Conservation (phyloP, 1,140 invertebrate genomes). For the Pachyrhynchus sulphureomaculatus region DNA sequence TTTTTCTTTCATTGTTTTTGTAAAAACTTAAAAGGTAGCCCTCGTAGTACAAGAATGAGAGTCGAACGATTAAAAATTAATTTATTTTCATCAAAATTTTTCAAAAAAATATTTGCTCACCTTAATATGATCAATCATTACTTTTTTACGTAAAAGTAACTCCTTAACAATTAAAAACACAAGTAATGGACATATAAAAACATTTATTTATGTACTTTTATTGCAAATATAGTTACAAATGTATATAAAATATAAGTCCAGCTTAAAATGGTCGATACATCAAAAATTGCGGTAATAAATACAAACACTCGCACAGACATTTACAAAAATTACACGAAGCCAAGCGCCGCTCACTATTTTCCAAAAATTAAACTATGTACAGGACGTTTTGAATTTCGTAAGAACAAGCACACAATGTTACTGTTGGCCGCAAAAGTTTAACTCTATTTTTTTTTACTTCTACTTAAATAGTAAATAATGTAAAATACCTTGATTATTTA, state of each 20-base stretch:
- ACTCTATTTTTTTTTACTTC: background rate
- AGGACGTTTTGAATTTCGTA: background rate
- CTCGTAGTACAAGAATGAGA: too few relatives aligned
- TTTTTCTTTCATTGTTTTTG: too few relatives aligned
- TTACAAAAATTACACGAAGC: conserved; percentile 11
- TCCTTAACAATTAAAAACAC: background rate
- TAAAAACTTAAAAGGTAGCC: too few relatives aligned
- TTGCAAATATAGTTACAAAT: conserved; percentile 19
- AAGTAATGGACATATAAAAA: conserved; percentile 2
- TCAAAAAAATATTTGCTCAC: too few relatives aligned
- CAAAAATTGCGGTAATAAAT: conserved; percentile 9
- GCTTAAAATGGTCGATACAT: background rate
- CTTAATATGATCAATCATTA: too few relatives aligned
- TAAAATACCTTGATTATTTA: conserved; percentile 15
- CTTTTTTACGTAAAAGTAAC: too few relatives aligned
- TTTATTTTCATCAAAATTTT: too few relatives aligned
- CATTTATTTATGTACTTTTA: conserved; percentile 11
- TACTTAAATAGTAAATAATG: background rate
- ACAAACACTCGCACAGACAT: conserved; percentile 1
- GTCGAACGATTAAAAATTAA: too few relatives aligned
- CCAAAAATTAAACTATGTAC: conserved; percentile 1
- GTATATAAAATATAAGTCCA: conserved; percentile 22
- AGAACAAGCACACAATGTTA: background rate
- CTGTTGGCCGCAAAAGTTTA: background rate
- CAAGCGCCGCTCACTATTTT: conserved; percentile 9